A percentile compares a stretch with the other conserved stretches of the same genome.
phyloP scores from a whole-genome alignment of 2,888 invertebrate species.

The Apodemia duryi region DNA sequence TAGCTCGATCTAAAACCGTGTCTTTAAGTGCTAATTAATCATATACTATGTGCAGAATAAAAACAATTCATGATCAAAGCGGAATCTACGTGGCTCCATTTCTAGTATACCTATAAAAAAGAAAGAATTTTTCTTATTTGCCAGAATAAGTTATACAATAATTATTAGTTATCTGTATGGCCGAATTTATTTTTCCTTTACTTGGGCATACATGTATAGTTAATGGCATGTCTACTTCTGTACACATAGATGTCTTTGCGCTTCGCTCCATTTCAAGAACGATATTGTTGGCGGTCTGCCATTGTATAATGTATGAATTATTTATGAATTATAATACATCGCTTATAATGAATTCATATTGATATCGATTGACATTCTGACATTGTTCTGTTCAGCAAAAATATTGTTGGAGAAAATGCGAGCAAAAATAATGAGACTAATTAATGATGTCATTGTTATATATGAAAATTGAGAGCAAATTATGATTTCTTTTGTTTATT shows the following conservation, averaged over 20 bases:
- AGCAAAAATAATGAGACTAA: slow-evolving; percentile 8
- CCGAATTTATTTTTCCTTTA: too few relatives aligned
- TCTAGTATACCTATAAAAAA: too few relatives aligned
- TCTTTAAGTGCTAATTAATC: too few relatives aligned
- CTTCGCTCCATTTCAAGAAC: slow-evolving; percentile 28
- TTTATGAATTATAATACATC: slow-evolving; percentile 31
- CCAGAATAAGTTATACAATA: too few relatives aligned
- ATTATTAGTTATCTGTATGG: too few relatives aligned
- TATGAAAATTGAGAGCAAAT: neutral
- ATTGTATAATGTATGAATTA: slow-evolving; percentile 35
- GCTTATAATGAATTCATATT: slow-evolving; percentile 31
- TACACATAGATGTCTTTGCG: slow-evolving; percentile 17
- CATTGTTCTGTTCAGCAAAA: slow-evolving; percentile 15
- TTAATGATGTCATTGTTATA: slow-evolving; percentile 4
- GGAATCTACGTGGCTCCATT: too few relatives aligned
- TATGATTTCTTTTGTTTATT: slow-evolving; percentile 1
- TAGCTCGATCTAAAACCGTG: too few relatives aligned
- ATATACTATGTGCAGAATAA: too few relatives aligned
- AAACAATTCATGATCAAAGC: too few relatives aligned
- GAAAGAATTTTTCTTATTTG: too few relatives aligned
- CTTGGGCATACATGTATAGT: neutral
- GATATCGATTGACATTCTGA: slow-evolving; percentile 18
- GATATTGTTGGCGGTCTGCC: slow-evolving; percentile 53
- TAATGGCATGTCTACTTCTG: neutral
- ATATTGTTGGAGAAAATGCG: slow-evolving; percentile 15